Percentiles rank a stretch among this genome's conserved stretches.
Evolutionary conservation across 2,797 vertebrate genomes (phyloP).

Genomic region (Echeneis naucrates): DNA sequence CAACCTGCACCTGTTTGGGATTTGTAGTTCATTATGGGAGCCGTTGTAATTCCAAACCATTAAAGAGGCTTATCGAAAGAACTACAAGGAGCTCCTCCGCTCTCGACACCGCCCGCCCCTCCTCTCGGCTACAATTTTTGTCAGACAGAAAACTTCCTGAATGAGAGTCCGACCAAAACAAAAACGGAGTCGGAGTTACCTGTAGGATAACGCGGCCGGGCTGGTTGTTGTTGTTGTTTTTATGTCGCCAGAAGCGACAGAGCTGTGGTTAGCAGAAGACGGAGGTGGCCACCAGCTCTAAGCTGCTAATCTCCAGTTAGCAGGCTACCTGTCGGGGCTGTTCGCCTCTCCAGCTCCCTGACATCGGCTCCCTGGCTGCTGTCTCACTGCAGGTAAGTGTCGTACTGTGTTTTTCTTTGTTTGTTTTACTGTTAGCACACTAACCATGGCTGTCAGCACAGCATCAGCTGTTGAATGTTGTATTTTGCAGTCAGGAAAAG

Average conservation of each 20-base stretch:
- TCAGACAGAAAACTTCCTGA: slow-evolving; percentile 70
- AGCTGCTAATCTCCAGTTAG: slow-evolving; percentile 55
- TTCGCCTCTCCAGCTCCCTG: neutral
- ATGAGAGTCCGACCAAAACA: slow-evolving; percentile 48
- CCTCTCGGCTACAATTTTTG: slow-evolving; percentile 43
- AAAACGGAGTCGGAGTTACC: neutral
- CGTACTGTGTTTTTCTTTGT: too few relatives aligned
- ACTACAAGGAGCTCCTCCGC: slow-evolving; percentile 61
- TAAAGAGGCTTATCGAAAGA: slow-evolving; percentile 27
- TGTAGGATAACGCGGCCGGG: neutral
- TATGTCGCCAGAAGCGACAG: neutral
- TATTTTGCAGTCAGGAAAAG: neutral
- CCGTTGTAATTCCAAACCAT: neutral
- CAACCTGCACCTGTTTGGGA: slow-evolving; percentile 46
- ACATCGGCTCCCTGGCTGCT: too few relatives aligned
- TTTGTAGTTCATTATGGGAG: slow-evolving; percentile 56
- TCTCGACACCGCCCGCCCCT: slow-evolving; percentile 43
- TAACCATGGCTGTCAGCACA: neutral
- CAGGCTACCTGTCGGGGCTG: slow-evolving; percentile 18
- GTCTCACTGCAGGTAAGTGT: slow-evolving; percentile 6
- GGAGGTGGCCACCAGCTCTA: slow-evolving; percentile 51
- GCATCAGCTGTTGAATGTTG: neutral
- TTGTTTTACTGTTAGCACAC: neutral
- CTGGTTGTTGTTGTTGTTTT: neutral
- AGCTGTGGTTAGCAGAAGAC: slow-evolving; percentile 11